Percentiles rank a stretch among this genome's conserved stretches.
These are phyloP conservation scores for Smittia sp. DNA, from an alignment of 2,888 invertebrate species.

Conservation along the genomic window DNA sequence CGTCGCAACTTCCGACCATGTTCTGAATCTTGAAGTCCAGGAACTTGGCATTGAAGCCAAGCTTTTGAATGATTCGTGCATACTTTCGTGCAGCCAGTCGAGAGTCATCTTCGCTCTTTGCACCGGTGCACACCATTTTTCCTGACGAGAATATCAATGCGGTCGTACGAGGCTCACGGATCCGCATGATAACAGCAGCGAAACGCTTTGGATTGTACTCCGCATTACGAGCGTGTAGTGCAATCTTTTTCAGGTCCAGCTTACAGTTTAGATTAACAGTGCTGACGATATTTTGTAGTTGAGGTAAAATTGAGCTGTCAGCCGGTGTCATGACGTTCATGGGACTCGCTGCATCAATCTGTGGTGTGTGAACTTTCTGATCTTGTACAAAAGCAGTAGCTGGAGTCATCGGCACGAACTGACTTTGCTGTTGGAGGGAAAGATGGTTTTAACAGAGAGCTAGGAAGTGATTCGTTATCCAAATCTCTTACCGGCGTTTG, in stretches of 20 bases:
- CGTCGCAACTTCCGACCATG: slow-evolving; percentile 76
- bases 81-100: slow-evolving; percentile 77
- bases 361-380: slow-evolving; percentile 53
- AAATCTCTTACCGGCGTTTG: slow-evolving; percentile 73
- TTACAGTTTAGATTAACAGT: slow-evolving; percentile 95
- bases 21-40: slow-evolving; percentile 80
- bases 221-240: slow-evolving; percentile 95
- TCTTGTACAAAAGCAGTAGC: slow-evolving; percentile 50
- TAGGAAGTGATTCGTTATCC: not conserved
- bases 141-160: slow-evolving; percentile 77
- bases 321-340: slow-evolving; percentile 91
- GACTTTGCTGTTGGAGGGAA: slow-evolving; percentile 66
- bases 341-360: slow-evolving; percentile 62
- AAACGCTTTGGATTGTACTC: slow-evolving; percentile 99
- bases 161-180: slow-evolving; percentile 80
- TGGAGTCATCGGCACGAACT: slow-evolving; percentile 80
- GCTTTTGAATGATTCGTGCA: slow-evolving; percentile 79
- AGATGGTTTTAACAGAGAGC: too few species aligned
- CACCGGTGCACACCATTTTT: slow-evolving; percentile 82
- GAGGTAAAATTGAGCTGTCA: slow-evolving; percentile 91
- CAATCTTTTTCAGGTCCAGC: slow-evolving; percentile 94
- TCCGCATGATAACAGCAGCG: slow-evolving; percentile 98
- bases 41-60: slow-evolving; percentile 81
- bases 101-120: slow-evolving; percentile 77
- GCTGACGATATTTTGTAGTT: slow-evolving; percentile 94